These are phyloP conservation scores for Lycia hirtaria DNA, from an alignment of 2,888 invertebrate genomes.

Conservation along the genomic window DNA sequence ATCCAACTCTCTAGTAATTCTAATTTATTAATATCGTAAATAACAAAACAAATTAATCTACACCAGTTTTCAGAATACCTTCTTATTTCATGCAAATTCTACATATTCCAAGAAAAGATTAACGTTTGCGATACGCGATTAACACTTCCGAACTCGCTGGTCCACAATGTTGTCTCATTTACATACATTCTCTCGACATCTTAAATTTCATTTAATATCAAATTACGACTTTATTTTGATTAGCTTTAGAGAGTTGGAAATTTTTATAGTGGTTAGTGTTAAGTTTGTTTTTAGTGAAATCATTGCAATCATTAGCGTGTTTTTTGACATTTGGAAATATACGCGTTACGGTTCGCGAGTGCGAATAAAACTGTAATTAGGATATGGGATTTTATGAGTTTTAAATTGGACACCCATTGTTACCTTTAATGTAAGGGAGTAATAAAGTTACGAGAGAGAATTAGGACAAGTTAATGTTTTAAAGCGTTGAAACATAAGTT, in stretches of 20 bases:
- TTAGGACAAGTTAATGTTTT: conserved; percentile 16
- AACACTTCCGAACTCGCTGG: conserved; percentile 55
- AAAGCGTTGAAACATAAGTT: not conserved
- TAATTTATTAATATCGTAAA: no score
- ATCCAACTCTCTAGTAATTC: no score
- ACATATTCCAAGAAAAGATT: conserved; percentile 56
- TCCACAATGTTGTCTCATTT: conserved; percentile 49
- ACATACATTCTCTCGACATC: conserved; percentile 18
- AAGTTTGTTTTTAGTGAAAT: conserved; percentile 33
- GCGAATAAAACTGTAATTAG: conserved; percentile 68
- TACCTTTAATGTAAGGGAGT: conserved; percentile 43
- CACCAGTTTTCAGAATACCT: conserved; percentile 27
- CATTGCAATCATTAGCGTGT: conserved; percentile 65
- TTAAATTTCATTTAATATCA: conserved; percentile 3
- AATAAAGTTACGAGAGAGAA: conserved; percentile 23
- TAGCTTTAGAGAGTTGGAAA: conserved; percentile 21
- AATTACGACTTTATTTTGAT: conserved; percentile 37
- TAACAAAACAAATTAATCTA: no score
- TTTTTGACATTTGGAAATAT: conserved; percentile 66
- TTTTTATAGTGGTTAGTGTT: not conserved
- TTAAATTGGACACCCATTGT: conserved; percentile 66
- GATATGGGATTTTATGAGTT: conserved; percentile 64
- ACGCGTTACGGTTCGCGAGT: conserved; percentile 63
- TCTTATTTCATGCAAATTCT: conserved; percentile 42
- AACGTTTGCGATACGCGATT: conserved; percentile 57